phyloP scores from a whole-genome alignment of 2,888 invertebrate genomes.

The Gandaritis pyraliata region DNA sequence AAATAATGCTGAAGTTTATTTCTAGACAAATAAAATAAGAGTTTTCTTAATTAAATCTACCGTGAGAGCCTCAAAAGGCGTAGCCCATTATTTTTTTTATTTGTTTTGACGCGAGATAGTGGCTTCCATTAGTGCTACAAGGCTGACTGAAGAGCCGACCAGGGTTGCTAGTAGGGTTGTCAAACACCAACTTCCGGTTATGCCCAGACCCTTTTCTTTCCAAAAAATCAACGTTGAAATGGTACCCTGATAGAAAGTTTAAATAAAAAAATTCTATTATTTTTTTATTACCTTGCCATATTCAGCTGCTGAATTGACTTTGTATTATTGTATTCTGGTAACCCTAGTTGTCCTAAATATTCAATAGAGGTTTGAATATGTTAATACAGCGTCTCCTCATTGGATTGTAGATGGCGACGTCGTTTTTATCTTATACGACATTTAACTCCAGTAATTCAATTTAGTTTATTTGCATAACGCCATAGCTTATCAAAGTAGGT shows the following conservation, averaged over 20 bases:
- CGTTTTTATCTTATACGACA: conserved; percentile 85
- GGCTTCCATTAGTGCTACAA: conserved; percentile 75
- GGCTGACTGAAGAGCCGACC: conserved; percentile 64
- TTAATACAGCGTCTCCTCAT: conserved; percentile 80
- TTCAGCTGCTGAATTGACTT: neutral
- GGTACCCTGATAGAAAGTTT: too few relatives aligned
- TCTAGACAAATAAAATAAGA: neutral
- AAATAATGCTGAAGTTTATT: neutral
- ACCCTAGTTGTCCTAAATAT: conserved; percentile 63
- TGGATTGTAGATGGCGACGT: conserved; percentile 82
- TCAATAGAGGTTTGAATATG: conserved; percentile 83
- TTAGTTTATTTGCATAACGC: conserved; percentile 83
- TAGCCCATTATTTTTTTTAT: conserved; percentile 56
- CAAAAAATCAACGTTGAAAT: neutral
- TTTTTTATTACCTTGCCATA: too few relatives aligned
- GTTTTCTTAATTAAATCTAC: conserved; percentile 16
- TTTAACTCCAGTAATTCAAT: conserved; percentile 85
- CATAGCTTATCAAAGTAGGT: conserved; percentile 75
- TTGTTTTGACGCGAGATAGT: conserved; percentile 73
- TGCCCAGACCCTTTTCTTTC: neutral
- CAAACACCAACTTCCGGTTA: conserved; percentile 6
- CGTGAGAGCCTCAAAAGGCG: conserved; percentile 29
- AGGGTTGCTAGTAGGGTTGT: conserved; percentile 19
- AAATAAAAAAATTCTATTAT: too few relatives aligned
- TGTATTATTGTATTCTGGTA: conserved; percentile 13